Percentiles rank a stretch among this genome's conserved stretches.
Conservation (phyloP, 92 coral and sea anemone species). For the Pocillopora grandis region DNA sequence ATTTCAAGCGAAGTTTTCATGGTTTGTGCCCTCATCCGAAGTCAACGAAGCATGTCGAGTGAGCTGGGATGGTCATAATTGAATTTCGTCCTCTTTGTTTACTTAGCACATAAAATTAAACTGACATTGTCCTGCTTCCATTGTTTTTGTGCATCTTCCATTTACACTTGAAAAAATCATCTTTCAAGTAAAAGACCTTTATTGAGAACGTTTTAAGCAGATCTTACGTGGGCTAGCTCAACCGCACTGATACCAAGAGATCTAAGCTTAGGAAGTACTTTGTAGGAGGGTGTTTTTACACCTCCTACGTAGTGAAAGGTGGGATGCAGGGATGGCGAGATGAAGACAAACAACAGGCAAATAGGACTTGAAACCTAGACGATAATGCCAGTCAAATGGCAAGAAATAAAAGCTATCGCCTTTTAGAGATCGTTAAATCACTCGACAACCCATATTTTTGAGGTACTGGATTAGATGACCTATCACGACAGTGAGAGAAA, state of each 20-base stretch:
- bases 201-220: background rate
- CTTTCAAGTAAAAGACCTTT: background rate
- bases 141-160: constrained; percentile 10
- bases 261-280: background rate
- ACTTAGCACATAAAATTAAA: constrained; percentile 36
- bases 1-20: constrained; percentile 17
- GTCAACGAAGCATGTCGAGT: constrained; percentile 41
- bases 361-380: no score
- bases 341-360: no score
- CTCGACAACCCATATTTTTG: no score
- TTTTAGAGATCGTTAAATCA: no score
- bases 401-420: no score
- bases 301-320: background rate
- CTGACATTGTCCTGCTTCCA: constrained; percentile 32
- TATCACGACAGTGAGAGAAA: no score
- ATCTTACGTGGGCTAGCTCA: background rate
- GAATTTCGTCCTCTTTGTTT: constrained; percentile 43
- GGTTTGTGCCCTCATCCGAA: constrained; percentile 25
- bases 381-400: no score
- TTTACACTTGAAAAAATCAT: constrained; percentile 2
- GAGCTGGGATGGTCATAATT: constrained; percentile 35
- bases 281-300: no score
- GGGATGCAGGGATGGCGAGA: background rate
- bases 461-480: no score
- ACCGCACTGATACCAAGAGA: background rate